phyloP scores from a whole-genome alignment of 1,140 invertebrate genomes.

The Sminthurides bifidus region DNA sequence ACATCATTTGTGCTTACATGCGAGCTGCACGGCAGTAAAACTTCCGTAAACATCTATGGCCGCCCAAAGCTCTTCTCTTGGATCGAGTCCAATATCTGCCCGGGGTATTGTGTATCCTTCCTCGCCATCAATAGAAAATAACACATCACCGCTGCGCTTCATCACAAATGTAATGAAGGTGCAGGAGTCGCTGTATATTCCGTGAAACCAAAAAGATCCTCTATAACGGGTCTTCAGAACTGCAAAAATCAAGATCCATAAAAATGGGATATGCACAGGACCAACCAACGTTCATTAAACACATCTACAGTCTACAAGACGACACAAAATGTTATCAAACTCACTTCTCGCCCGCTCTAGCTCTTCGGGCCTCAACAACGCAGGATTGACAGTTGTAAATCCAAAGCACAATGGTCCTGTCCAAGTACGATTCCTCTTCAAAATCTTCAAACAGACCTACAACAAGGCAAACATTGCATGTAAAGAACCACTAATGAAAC shows the following conservation, averaged over 20 bases:
- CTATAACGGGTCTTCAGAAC: not conserved
- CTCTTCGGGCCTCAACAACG: not conserved
- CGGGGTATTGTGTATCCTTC: not conserved
- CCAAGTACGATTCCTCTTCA: not conserved
- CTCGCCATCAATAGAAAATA: not conserved
- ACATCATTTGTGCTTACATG: not conserved
- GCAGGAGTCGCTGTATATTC: not conserved
- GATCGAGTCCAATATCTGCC: not conserved
- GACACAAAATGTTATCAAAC: not conserved
- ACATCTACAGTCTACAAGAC: not conserved
- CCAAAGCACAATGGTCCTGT: slow-evolving; percentile 8
- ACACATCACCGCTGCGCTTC: not conserved
- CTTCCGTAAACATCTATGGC: slow-evolving; percentile 7
- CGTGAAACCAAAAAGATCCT: not conserved
- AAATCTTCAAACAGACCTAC: slow-evolving; percentile 5
- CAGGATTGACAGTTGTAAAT: slow-evolving; percentile 8
- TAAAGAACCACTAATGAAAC: not conserved
- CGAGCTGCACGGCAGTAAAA: not conserved
- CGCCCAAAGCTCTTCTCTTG: not conserved
- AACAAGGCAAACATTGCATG: not conserved
- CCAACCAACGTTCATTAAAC: not conserved
- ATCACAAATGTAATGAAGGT: not conserved
- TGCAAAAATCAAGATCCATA: not conserved
- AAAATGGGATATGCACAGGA: not conserved
- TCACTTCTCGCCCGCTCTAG: not conserved